Conservation (phyloP, 2,797 vertebrate genomes). For the Halcyon chelicuti region DNA sequence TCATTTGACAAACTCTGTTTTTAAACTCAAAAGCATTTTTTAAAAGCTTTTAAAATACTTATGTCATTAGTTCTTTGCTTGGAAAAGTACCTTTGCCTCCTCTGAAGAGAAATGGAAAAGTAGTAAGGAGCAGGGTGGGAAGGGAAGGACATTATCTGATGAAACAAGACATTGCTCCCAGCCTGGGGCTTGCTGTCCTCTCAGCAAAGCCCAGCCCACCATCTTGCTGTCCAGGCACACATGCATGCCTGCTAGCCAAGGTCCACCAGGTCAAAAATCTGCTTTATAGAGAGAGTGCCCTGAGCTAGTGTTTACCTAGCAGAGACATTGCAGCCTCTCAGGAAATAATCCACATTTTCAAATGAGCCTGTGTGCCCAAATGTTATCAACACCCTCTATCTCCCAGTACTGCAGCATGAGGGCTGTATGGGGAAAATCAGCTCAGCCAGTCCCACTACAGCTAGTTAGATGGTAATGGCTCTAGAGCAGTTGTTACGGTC, state of each 20-base stretch:
- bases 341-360: conserved; percentile 54
- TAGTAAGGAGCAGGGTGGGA: neutral
- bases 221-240: neutral
- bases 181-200: neutral
- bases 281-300: conserved; percentile 17
- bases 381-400: neutral
- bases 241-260: conserved; percentile 41
- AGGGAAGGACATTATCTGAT: neutral
- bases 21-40: neutral
- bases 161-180: neutral
- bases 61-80: neutral
- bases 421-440: too few species aligned
- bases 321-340: conserved; percentile 25
- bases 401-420: too few species aligned
- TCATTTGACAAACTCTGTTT: neutral
- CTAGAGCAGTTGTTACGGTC: conserved; percentile 26
- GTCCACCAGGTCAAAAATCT: conserved; percentile 32
- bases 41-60: neutral
- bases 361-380: conserved; percentile 40
- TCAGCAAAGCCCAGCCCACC: neutral
- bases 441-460: neutral
- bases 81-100: neutral
- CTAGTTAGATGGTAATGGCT: conserved; percentile 50
- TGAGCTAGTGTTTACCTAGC: conserved; percentile 46
- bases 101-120: neutral